Evolutionary conservation across 37 sponge, comb jelly and placozoan species (phyloP).

Genomic region (Cladorhizidae sp.): DNA sequence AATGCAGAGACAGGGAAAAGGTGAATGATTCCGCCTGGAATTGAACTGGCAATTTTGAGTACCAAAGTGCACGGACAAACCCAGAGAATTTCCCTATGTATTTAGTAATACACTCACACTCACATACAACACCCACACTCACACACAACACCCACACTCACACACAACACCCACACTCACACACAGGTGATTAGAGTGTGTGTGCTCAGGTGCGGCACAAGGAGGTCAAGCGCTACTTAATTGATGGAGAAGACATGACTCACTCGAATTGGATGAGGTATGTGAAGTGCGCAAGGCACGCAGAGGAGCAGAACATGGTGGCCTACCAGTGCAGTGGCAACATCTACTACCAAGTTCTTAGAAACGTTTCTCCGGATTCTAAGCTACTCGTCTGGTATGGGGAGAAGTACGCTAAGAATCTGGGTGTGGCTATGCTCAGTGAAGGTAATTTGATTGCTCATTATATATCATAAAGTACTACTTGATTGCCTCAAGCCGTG

Average conservation of each 20-base stretch:
- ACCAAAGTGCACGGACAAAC: too few relatives aligned
- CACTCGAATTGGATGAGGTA: conserved; percentile 87
- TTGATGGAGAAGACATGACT: conserved; percentile 64
- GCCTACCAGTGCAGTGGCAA: conserved; percentile 85
- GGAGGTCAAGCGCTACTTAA: conserved; percentile 37
- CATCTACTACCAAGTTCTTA: conserved; percentile 79
- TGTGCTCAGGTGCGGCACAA: conserved; percentile 38
- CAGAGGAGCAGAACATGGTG: conserved; percentile 91
- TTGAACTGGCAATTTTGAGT: too few relatives aligned
- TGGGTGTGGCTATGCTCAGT: conserved; percentile 46
- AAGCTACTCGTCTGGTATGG: conserved; percentile 81
- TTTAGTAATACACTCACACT: too few relatives aligned
- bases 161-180: too few relatives aligned
- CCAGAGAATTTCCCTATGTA: too few relatives aligned
- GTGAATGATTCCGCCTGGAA: too few relatives aligned
- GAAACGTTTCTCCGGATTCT: conserved; percentile 71
- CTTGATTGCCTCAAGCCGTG: too few relatives aligned
- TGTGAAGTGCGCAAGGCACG: conserved; percentile 89
- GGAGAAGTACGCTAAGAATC: conserved; percentile 69
- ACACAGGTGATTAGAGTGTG: too few relatives aligned
- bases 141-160: too few relatives aligned
- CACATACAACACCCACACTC: too few relatives aligned
- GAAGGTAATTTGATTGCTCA: neutral
- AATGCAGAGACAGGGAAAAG: too few relatives aligned
- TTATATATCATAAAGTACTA: too few relatives aligned